Evolutionary conservation across 1,140 invertebrate genomes (phyloP), one percentile per base, ranked within the genome.

Genomic region (Bombus superbus): DNA sequence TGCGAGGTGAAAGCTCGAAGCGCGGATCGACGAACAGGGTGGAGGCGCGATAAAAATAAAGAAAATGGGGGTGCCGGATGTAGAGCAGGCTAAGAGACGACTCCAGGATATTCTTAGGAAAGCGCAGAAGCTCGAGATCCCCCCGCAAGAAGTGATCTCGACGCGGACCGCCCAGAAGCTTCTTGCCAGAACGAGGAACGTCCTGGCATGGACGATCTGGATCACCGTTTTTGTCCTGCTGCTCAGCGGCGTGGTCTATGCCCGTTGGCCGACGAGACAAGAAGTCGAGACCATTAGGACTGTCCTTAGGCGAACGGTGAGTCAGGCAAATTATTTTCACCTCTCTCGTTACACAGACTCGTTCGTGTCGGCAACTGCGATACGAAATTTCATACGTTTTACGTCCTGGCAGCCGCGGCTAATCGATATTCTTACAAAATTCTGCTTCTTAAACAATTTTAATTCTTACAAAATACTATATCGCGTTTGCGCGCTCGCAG

Each of bases 251-350:
- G 83, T 94, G 79, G 91, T 94, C 62, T 94, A 94, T 76, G 86
- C 89, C 38, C 93, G 90, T 13, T 94, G 93, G 93, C 91, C 92
- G 10, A 92, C 91, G 76, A 79, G 71, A 44, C 93, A 92, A 80
- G 93, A 93, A 71, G 92, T 91, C 74, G 93, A 94, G 62, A 94
- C 93, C 44, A 91, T 94, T 47, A 92, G 90, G 85, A 94, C 93
- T 72, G 93, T 94, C 38, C 86, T 94, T 40, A 93, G 92, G 91
- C 88, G 91, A 87, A 92, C 93, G 89, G 93, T 94, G 72, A 94
- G 92, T 90, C 59, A 57, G 25, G 28, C 35, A 66, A 44, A 66
- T 75, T 81, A 22, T 83, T 89, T 35, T 57, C n/a, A 2, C 42
- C 40, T 3, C 13, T 28, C 25, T 25, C 13, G 35, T 18, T n/a